phyloP scores from a whole-genome alignment of 1,140 invertebrate genomes.

The Hydropsyche tenuis region DNA sequence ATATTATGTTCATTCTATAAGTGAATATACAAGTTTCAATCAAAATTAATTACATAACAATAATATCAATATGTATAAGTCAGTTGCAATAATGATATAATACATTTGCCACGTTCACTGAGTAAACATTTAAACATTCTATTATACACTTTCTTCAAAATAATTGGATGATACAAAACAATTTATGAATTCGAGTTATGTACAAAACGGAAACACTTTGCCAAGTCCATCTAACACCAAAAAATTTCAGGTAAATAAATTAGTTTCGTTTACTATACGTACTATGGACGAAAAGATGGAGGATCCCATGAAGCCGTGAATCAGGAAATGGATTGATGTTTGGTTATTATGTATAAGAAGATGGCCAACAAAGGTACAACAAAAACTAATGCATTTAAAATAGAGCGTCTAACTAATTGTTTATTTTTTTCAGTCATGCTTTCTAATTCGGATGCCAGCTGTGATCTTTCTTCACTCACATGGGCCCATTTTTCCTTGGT shows the following conservation, averaged over 20 bases:
- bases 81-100: neutral
- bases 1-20: neutral
- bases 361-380: conserved; percentile 53
- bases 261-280: neutral
- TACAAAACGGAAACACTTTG: neutral
- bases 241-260: neutral
- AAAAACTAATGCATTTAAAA: conserved; percentile 50
- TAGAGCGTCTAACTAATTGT: conserved; percentile 45
- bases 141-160: too few species aligned
- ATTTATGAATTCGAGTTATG: neutral
- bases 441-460: conserved; percentile 56
- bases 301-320: conserved; percentile 63
- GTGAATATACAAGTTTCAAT: conserved; percentile 12
- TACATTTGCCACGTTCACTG: conserved; percentile 5
- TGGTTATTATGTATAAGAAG: conserved; percentile 54
- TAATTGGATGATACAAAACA: too few species aligned
- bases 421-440: conserved; percentile 52
- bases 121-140: neutral
- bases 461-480: conserved; percentile 55
- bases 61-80: conserved; percentile 9
- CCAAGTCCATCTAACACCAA: neutral
- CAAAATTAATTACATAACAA: neutral
- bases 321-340: conserved; percentile 60
- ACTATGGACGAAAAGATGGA: conserved; percentile 52
- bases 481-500: conserved; percentile 61